Conservation (phyloP, 2,113 vertebrate genomes). For the Calypte anna region DNA sequence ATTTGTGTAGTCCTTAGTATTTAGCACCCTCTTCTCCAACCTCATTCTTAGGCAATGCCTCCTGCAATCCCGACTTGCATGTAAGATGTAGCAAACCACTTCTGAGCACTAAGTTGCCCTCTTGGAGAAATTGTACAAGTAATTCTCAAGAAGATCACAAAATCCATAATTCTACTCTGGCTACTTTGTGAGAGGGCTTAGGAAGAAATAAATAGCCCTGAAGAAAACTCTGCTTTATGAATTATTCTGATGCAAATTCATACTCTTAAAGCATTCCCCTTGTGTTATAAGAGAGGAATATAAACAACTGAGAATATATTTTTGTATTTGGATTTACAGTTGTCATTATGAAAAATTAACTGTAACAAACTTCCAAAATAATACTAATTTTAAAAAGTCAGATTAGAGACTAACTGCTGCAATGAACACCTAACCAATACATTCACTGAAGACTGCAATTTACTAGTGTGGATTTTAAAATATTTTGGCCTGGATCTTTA, state of each 20-base stretch:
- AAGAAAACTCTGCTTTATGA: conserved; percentile 26
- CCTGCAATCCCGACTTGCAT: neutral
- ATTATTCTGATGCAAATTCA: conserved; percentile 68
- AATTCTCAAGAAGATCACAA: neutral
- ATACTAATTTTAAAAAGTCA: conserved; percentile 10
- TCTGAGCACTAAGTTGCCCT: neutral
- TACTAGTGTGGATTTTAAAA: neutral
- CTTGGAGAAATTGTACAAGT: neutral
- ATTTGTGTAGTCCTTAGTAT: neutral
- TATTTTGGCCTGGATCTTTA: neutral
- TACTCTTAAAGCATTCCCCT: conserved; percentile 9
- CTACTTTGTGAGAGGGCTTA: neutral
- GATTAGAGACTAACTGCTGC: conserved; percentile 1
- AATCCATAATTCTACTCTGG: neutral
- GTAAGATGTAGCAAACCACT: neutral
- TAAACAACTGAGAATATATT: conserved; percentile 45
- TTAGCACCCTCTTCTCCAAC: neutral
- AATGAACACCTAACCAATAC: neutral
- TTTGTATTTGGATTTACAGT: conserved; percentile 62
- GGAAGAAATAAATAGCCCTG: conserved; percentile 22
- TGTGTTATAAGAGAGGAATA: conserved; percentile 40
- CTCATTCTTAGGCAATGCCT: neutral
- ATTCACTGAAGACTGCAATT: neutral
- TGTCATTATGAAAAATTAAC: conserved; percentile 62
- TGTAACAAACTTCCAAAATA: conserved; percentile 33